Evolutionary conservation across 2,888 invertebrate species (phyloP).

Genomic region (Saturnia japonica): DNA sequence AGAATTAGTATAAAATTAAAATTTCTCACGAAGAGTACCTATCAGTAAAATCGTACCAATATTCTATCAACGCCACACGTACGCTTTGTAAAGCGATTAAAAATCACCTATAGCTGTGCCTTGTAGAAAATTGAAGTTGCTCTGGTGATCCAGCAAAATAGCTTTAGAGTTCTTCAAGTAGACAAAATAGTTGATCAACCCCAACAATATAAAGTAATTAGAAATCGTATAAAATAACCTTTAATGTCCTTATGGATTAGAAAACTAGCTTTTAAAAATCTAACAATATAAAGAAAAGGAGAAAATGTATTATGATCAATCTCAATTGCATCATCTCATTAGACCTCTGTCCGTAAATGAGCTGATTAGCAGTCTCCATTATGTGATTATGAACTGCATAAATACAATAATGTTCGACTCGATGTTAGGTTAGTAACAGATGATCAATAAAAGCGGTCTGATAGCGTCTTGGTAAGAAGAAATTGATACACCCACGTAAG

Average conservation of each 20-base stretch:
- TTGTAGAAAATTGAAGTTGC: too few relatives aligned
- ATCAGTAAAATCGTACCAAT: too few relatives aligned
- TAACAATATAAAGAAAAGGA: too few relatives aligned
- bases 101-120: neutral
- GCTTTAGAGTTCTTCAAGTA: too few relatives aligned
- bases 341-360: neutral
- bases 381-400: neutral
- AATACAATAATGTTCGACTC: neutral
- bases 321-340: too few relatives aligned
- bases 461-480: neutral
- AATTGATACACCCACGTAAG: constrained; percentile 5
- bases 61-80: neutral
- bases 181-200: too few relatives aligned
- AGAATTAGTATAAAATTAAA: too few relatives aligned
- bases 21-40: too few relatives aligned
- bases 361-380: neutral
- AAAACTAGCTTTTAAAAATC: too few relatives aligned
- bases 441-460: neutral
- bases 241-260: too few relatives aligned
- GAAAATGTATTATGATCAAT: too few relatives aligned
- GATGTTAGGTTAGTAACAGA: neutral
- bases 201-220: neutral
- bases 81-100: neutral
- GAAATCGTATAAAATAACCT: neutral
- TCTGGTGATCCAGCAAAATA: too few relatives aligned